phyloP scores from a whole-genome alignment of 2,797 vertebrate genomes.

The Scolopax rusticola region DNA sequence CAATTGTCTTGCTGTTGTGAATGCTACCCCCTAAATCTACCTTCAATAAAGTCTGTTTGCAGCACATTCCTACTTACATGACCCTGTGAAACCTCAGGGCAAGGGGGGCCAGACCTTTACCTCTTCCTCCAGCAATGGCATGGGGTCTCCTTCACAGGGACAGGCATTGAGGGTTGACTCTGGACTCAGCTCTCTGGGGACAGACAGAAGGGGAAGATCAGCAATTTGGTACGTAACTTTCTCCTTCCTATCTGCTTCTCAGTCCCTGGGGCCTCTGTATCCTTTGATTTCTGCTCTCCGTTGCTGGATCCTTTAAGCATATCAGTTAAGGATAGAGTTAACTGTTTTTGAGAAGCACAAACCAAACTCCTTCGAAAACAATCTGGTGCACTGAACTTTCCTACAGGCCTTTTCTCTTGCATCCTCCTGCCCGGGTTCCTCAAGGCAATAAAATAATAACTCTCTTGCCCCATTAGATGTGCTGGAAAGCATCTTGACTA shows the following conservation, averaged over 20 bases:
- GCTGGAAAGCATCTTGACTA: not conserved
- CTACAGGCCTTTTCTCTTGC: not conserved
- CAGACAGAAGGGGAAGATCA: not conserved
- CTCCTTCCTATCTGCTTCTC: not conserved
- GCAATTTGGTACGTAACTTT: not conserved
- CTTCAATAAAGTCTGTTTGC: not conserved
- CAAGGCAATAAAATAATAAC: not conserved
- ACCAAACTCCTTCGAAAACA: not conserved
- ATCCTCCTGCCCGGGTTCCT: not conserved
- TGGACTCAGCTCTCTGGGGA: not conserved
- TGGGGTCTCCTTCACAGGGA: not conserved
- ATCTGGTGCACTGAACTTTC: not conserved
- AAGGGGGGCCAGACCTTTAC: accelerated
- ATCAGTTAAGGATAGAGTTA: not conserved
- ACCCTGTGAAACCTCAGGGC: not conserved
- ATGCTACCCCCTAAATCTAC: not conserved
- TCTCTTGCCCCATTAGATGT: not conserved
- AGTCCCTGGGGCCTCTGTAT: not conserved
- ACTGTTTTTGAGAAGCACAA: not conserved
- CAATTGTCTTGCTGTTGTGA: not conserved
- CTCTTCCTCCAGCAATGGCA: not conserved
- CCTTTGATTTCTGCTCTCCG: not conserved
- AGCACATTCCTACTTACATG: accelerated
- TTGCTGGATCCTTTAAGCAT: not conserved
- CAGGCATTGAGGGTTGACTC: not conserved